Conservation (phyloP, 2,113 vertebrate species). For the Tringa solitaria region DNA sequence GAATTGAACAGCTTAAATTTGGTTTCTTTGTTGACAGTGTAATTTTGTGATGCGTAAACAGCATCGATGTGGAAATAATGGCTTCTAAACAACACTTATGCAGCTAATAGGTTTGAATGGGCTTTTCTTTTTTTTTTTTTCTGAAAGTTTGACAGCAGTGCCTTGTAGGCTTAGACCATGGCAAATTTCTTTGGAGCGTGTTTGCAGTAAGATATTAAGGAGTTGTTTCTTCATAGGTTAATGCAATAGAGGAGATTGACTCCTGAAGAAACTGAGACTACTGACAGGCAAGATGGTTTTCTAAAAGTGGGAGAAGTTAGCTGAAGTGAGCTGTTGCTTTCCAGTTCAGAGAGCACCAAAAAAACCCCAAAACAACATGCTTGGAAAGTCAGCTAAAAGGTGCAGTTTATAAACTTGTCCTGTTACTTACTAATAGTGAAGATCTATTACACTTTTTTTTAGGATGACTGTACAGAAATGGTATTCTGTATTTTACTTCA, state of each 20-base stretch:
- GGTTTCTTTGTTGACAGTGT: background rate
- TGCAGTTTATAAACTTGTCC: background rate
- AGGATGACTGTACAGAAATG: background rate
- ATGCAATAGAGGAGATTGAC: background rate
- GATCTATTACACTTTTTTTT: background rate
- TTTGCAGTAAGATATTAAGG: background rate
- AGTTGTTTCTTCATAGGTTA: background rate
- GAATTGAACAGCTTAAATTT: background rate
- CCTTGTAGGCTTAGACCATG: rapidly evolving
- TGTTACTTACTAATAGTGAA: background rate
- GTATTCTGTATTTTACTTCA: background rate
- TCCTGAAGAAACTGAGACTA: background rate
- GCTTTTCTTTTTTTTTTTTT: background rate
- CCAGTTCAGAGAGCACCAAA: background rate
- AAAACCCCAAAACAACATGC: too few species aligned
- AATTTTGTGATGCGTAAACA: too few species aligned
- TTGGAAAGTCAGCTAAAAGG: background rate
- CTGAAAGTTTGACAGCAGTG: background rate
- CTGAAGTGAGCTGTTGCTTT: too few species aligned
- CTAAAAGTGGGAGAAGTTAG: background rate
- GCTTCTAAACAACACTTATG: background rate
- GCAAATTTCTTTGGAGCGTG: background rate
- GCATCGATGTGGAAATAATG: background rate
- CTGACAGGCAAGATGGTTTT: background rate
- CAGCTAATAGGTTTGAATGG: background rate